phyloP scores from a whole-genome alignment of 2,113 vertebrate genomes.

The Thalassoma bifasciatum region DNA sequence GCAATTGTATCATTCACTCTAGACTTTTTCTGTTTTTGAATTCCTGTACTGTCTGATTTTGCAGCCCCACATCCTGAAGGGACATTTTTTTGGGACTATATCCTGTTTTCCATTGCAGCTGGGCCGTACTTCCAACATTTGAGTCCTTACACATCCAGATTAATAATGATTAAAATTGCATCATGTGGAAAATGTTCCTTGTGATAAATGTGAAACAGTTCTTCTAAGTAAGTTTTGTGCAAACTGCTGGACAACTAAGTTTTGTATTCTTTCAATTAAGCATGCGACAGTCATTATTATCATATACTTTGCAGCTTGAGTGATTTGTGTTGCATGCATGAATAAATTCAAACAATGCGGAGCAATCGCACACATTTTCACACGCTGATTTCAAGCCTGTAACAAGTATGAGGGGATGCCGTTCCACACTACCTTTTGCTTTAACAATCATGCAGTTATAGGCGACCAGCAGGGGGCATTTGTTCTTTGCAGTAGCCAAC shows the following conservation, averaged over 20 bases:
- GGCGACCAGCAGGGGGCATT: conserved; percentile 66
- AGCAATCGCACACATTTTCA: conserved; percentile 30
- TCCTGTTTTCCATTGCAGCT: background rate
- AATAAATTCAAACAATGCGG: conserved; percentile 62
- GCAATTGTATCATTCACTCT: too few relatives aligned
- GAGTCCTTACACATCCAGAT: background rate
- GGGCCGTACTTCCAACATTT: background rate
- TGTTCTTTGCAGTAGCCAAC: conserved; percentile 45
- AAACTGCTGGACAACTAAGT: conserved; percentile 43
- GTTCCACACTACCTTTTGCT: background rate
- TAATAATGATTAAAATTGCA: conserved; percentile 8
- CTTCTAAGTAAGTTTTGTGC: conserved; percentile 29
- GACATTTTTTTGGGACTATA: background rate
- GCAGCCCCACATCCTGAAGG: background rate
- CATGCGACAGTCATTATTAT: conserved; percentile 58
- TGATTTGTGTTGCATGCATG: conserved; percentile 61
- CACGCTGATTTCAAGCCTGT: conserved; percentile 3
- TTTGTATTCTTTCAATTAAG: conserved; percentile 58
- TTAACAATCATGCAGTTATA: conserved; percentile 12
- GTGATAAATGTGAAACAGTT: conserved; percentile 18
- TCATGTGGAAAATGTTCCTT: background rate
- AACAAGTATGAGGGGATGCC: background rate
- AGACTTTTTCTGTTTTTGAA: background rate
- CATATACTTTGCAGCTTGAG: conserved; percentile 59
- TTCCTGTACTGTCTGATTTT: background rate